Conservation (phyloP, 1,140 invertebrate genomes). For the Maconellicoccus hirsutus region DNA sequence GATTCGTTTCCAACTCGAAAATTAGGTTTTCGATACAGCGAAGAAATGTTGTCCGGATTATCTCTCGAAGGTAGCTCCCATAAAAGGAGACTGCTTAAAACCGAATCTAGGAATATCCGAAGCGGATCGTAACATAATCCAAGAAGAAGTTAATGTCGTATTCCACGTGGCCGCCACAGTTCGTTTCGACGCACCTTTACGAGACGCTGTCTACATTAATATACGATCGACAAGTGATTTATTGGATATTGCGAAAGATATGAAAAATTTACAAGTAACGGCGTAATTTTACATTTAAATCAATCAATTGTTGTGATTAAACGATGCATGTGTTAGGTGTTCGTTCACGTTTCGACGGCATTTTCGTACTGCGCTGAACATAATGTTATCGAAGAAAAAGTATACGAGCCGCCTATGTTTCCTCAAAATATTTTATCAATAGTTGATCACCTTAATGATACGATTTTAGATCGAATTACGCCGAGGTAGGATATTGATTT, state of each 20-base stretch:
- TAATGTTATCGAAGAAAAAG: slow-evolving; percentile 46
- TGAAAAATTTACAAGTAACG: slow-evolving; percentile 39
- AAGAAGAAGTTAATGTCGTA: slow-evolving; percentile 63
- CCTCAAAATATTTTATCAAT: slow-evolving; percentile 38
- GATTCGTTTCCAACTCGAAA: slow-evolving; percentile 39
- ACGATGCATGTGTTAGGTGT: slow-evolving; percentile 34
- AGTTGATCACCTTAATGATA: slow-evolving; percentile 37
- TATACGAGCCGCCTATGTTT: slow-evolving; percentile 53
- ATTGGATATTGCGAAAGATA: slow-evolving; percentile 38
- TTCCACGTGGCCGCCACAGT: slow-evolving; percentile 55
- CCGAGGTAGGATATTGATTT: slow-evolving; percentile 33
- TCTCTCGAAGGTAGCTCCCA: slow-evolving; percentile 45
- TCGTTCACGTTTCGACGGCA: slow-evolving; percentile 57
- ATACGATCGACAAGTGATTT: slow-evolving; percentile 47
- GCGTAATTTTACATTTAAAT: too few relatives aligned
- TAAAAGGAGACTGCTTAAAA: slow-evolving; percentile 44
- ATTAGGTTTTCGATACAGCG: slow-evolving; percentile 45
- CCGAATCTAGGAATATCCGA: slow-evolving; percentile 39
- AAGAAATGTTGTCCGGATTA: slow-evolving; percentile 45
- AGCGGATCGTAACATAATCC: slow-evolving; percentile 51
- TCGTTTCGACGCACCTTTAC: slow-evolving; percentile 50
- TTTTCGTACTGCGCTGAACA: slow-evolving; percentile 50
- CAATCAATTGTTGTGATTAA: too few relatives aligned
- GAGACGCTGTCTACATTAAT: slow-evolving; percentile 50
- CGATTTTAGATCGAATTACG: slow-evolving; percentile 38